Evolutionary conservation across 2,888 invertebrate genomes (phyloP).

Genomic region (Zhuqinia jingwanae): DNA sequence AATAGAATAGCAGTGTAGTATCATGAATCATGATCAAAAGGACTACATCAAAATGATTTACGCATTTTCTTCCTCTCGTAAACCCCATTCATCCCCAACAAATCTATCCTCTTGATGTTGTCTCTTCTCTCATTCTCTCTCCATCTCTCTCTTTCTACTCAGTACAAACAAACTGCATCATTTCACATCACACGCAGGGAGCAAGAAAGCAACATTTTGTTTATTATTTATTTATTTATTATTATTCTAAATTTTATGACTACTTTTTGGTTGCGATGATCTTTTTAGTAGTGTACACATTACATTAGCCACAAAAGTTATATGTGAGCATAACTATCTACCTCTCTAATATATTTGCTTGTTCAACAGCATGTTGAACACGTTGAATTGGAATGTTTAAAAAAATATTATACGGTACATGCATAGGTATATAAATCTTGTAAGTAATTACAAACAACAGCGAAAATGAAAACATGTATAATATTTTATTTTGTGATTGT

Average conservation of each 20-base stretch:
- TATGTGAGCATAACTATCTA: background rate
- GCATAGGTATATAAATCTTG: slow-evolving; percentile 33
- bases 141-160: too few relatives aligned
- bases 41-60: slow-evolving; percentile 37
- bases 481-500: background rate
- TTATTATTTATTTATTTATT: slow-evolving; percentile 33
- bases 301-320: too few relatives aligned
- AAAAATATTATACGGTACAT: too few relatives aligned
- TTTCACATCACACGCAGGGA: background rate
- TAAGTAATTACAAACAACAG: background rate
- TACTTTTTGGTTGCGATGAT: background rate
- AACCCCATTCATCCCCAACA: slow-evolving; percentile 16
- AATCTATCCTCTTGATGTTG: slow-evolving; percentile 1
- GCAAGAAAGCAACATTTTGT: background rate
- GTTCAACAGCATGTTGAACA: slow-evolving; percentile 18
- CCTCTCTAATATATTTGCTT: slow-evolving; percentile 10
- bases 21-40: background rate
- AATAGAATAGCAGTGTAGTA: background rate
- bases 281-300: background rate
- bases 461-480: background rate
- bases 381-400: background rate
- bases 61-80: slow-evolving; percentile 15
- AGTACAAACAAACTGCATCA: background rate
- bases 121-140: background rate
- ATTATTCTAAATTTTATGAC: slow-evolving; percentile 13